Base-by-base conservation (phyloP, 2,888 invertebrate species). In the Acleris laterana region DNA sequence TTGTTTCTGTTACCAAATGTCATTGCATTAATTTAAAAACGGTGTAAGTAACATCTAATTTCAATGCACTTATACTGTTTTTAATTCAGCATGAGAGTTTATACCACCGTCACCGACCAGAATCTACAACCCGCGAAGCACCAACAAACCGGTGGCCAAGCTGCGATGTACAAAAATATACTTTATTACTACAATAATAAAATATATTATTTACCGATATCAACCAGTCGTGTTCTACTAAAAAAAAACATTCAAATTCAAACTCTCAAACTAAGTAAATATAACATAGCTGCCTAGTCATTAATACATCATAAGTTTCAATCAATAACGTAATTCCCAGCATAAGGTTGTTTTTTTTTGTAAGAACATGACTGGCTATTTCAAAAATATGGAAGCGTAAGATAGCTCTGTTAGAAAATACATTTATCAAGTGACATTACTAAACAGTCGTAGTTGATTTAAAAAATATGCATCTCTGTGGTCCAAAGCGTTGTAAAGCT, bases 101-200 rank as follows among this genome's bases (percentile, higher is more conserved):
- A 9, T 44, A 57, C 56, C 56, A 51, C 63, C 58, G 56, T 52
- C 60, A 60, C 59, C 56, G 48, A 57, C 38, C 32, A 32, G 32
- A 32, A 9, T 53, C 53, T 46, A n/a, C 59, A 53, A 64, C 64
- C 50, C 56, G 44, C 44, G 61, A 89, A 91, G 91, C 92, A 91
- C 91, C 91, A 90, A 77, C 81, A 80, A 78, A 79, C 88, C 90
- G 91, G 89, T 89, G 90, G 90, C 84, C 90, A 82, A 81, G 85
- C 82, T 79, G 85, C 80, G 70, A 68, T 72, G 67, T 84, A 85
- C 72, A 85, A 84, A 85, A 85, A 84, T 83, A 83, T 78, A 68
- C 58, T 64, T 62, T 71, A 66, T 63, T 63, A 32, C 32, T 32
- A 32, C 11, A 52, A 65, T 65, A 63, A 63, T 70, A 68, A 71